phyloP scores from a whole-genome alignment of 2,797 vertebrate species.

The Buceros bicornis region DNA sequence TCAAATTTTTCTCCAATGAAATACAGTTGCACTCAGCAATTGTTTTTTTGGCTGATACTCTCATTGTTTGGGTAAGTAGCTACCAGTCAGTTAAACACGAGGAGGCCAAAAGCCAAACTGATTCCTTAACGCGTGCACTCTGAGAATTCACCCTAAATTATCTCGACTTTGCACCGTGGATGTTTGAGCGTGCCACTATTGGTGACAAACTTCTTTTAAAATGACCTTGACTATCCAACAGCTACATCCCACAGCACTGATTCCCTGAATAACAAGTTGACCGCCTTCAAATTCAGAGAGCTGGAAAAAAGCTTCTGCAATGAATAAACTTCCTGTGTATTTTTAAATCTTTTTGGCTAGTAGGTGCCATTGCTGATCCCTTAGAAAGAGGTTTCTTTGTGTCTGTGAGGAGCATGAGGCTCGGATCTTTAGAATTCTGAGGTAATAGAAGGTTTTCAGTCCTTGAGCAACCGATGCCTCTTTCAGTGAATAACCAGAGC shows the following conservation, averaged over 20 bases:
- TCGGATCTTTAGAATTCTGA: neutral
- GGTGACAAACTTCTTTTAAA: neutral
- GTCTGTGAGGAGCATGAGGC: neutral
- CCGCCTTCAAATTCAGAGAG: neutral
- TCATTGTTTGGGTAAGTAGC: constrained; percentile 20
- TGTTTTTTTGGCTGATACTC: neutral
- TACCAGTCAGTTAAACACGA: constrained; percentile 28
- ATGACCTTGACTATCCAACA: neutral
- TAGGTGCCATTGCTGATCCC: neutral
- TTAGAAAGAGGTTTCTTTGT: neutral
- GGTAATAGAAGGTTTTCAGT: neutral
- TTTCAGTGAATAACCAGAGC: neutral
- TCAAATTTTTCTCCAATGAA: neutral
- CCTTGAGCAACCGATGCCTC: neutral
- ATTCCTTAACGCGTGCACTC: neutral
- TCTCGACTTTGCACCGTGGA: neutral
- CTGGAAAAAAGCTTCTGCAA: neutral
- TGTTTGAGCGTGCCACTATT: neutral
- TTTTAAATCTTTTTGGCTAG: neutral
- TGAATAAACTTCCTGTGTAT: neutral
- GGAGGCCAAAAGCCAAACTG: neutral
- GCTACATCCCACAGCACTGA: neutral
- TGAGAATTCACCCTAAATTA: neutral
- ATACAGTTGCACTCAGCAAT: neutral
- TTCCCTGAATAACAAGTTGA: neutral